A percentile compares a stretch with the other conserved stretches of the same genome.
phyloP scores from a whole-genome alignment of 2,797 vertebrate genomes.

The Antennarius maculatus region DNA sequence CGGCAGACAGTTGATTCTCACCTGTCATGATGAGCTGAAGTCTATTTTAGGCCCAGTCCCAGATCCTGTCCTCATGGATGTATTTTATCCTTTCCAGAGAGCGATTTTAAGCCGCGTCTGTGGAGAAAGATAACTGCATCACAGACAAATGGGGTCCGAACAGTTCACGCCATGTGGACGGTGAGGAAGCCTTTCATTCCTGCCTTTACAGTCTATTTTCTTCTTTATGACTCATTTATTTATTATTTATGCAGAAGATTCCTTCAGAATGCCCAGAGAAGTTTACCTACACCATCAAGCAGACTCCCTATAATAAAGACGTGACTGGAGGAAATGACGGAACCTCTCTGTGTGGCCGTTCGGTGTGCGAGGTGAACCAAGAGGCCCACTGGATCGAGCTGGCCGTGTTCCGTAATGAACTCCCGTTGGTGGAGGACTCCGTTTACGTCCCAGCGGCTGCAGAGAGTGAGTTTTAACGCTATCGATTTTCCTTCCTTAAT shows the following conservation, averaged over 20 bases:
- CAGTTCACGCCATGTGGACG: conserved; percentile 65
- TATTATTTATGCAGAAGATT: conserved; percentile 50
- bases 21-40: conserved; percentile 1
- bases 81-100: conserved; percentile 41
- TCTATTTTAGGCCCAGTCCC: neutral
- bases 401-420: conserved; percentile 18
- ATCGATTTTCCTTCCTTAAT: conserved; percentile 17
- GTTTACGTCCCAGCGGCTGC: conserved; percentile 62
- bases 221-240: neutral
- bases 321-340: neutral
- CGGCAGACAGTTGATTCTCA: neutral
- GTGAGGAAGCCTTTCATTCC: conserved; percentile 40
- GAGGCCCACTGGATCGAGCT: conserved; percentile 53
- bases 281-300: conserved; percentile 38
- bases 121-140: conserved; percentile 65
- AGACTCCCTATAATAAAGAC: neutral
- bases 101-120: conserved; percentile 31
- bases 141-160: conserved; percentile 29
- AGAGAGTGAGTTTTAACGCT: conserved; percentile 62
- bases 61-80: neutral
- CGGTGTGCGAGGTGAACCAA: conserved; percentile 46
- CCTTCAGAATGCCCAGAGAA: conserved; percentile 54
- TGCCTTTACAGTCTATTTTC: neutral
- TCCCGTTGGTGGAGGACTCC: conserved; percentile 27
- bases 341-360: neutral